Percentiles rank a stretch among this genome's conserved stretches.
These are phyloP conservation scores for Sturnira hondurensis DNA, from an alignment of 2,113 vertebrate genomes.

Conservation along the genomic window DNA sequence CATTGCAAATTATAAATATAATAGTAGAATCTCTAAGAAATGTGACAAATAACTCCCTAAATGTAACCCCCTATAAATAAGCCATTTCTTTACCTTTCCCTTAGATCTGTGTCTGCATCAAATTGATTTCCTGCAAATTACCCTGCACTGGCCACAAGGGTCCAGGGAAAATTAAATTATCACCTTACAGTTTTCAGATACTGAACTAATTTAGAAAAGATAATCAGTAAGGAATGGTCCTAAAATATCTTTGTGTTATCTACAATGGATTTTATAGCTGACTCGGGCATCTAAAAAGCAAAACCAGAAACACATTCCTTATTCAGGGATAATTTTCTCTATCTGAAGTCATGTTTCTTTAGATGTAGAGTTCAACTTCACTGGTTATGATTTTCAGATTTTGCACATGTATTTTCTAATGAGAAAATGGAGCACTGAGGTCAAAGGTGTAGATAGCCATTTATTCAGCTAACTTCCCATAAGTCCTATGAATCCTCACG, in stretches of 20 bases:
- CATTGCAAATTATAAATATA: conserved; percentile 1
- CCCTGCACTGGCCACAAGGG: not conserved
- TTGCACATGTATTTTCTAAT: not conserved
- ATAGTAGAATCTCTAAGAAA: not conserved
- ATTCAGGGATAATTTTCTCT: not conserved
- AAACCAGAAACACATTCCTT: not conserved
- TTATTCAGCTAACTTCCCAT: not conserved
- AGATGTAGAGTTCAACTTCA: not conserved
- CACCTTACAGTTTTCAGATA: not conserved
- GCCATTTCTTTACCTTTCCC: not conserved
- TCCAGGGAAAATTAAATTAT: not conserved
- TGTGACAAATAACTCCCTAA: not conserved
- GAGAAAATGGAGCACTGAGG: not conserved
- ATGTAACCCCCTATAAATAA: not conserved
- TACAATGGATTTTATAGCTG: not conserved
- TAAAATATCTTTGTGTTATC: not conserved
- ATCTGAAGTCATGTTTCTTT: not conserved
- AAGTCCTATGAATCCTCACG: not conserved
- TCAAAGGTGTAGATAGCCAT: not conserved
- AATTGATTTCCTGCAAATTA: not conserved
- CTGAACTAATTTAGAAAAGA: not conserved
- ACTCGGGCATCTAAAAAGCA: not conserved
- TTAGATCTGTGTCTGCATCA: not conserved
- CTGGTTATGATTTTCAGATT: not conserved
- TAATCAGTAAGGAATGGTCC: not conserved